Base-by-base conservation (phyloP, 2,797 vertebrate genomes). In the Tenualosa thibaudeaui region DNA sequence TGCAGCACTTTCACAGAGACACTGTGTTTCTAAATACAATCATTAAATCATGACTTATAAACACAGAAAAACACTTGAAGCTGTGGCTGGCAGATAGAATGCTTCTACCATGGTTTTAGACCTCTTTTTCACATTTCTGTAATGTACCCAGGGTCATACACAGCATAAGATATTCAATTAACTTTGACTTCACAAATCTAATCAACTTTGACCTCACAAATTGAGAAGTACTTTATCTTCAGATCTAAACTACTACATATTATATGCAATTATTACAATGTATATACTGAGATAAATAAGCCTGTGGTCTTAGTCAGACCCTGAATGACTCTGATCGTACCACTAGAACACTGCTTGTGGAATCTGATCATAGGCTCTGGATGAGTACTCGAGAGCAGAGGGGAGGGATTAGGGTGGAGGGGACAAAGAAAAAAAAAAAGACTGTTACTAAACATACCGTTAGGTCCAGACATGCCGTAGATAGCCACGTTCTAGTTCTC, bases 391-490 rank as follows among this genome's bases (percentile, higher is more conserved):
- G 89, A 92, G 91, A 83, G 82, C 88, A 92, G 92, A 84, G 83
- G 89, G 51, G 50, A 40, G 81, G 84, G 87, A 86, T 51, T 9
- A 85, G 89, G 51, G 50, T 37, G 65, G 83, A 87, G 87, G 53
- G 12, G 85, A 40, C 68, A 75, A 40, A 75, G 31, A 37, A 13
- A 19, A 19, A 43, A 46, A 43, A 78, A 49, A 46, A 46, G 7
- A 22, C 19, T 43, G 88, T 81, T 89, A 87, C 95, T 94, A 95
- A 95, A 94, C 94, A 94, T 95, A 93, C 93, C 88, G 90, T 88
- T 22, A 84, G 88, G 92, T 92, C 93, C 94, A 95, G 94, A 95
- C 95, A 93, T 92, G 94, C 94, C 94, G 81, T 93, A 94, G 91
- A 95, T 94, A 94, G 93, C 91, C 92, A 81, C 83, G 19, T 1